Conservation (phyloP, 2,888 invertebrate species). For the Automeris io region DNA sequence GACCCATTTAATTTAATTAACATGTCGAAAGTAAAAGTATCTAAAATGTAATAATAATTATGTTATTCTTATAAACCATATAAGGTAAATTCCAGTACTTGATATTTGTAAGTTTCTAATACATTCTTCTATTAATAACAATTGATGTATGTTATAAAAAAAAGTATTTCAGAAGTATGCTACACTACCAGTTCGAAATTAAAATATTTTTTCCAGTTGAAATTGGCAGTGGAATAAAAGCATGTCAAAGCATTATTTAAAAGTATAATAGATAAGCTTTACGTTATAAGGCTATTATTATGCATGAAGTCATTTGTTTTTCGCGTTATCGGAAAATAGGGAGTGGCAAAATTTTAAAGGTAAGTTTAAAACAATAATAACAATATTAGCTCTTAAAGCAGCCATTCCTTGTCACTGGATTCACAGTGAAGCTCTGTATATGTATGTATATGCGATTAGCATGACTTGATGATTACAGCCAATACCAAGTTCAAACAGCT, state of each 20-base stretch:
- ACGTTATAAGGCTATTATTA: neutral
- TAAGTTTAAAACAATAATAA: neutral
- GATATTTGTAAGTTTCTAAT: too few relatives aligned
- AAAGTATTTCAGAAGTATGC: too few relatives aligned
- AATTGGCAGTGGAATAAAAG: neutral
- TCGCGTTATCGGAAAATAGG: neutral
- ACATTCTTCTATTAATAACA: too few relatives aligned
- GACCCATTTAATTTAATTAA: too few relatives aligned
- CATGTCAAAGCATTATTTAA: neutral
- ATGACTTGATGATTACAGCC: conserved; percentile 1
- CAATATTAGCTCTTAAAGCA: neutral
- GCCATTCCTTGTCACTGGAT: neutral
- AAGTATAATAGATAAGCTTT: neutral
- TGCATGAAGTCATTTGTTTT: neutral
- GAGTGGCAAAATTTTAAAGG: neutral
- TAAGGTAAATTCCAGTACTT: too few relatives aligned
- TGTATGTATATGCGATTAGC: neutral
- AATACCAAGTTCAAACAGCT: neutral
- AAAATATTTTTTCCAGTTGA: neutral
- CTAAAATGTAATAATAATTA: too few relatives aligned
- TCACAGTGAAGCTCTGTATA: neutral
- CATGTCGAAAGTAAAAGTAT: too few relatives aligned
- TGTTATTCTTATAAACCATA: too few relatives aligned
- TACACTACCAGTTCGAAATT: too few relatives aligned
- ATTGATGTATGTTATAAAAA: too few relatives aligned